Evolutionary conservation across 2,797 vertebrate genomes (phyloP).

Genomic region (Sarcoramphus papa): DNA sequence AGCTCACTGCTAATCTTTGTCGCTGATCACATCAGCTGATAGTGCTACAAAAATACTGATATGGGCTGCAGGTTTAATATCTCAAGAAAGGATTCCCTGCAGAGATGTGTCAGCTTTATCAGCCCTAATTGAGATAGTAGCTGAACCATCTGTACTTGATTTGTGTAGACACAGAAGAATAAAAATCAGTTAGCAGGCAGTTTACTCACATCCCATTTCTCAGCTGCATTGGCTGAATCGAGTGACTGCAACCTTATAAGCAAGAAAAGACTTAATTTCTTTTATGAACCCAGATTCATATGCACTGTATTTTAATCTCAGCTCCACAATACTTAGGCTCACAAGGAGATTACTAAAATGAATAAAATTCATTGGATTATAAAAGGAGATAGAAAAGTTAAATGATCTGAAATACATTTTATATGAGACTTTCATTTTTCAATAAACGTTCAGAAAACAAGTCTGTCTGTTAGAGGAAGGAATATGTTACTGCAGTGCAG

Average conservation of each 20-base stretch:
- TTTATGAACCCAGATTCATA: conserved; percentile 59
- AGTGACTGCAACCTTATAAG: conserved; percentile 3
- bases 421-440: conserved; percentile 59
- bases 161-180: conserved; percentile 38
- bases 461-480: conserved; percentile 19
- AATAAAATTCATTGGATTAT: conserved; percentile 68
- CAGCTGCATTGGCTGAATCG: conserved; percentile 4
- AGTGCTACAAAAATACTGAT: conserved; percentile 24
- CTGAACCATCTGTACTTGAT: conserved; percentile 36
- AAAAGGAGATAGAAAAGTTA: conserved; percentile 67
- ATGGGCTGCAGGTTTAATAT: conserved; percentile 24
- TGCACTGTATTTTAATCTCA: conserved; percentile 61
- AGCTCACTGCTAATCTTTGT: conserved; percentile 28
- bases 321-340: conserved; percentile 17
- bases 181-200: conserved; percentile 18
- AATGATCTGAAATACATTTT: conserved; percentile 68
- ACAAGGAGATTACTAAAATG: conserved; percentile 47
- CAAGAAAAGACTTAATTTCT: conserved; percentile 34
- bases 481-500: conserved; percentile 53
- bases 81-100: conserved; percentile 27
- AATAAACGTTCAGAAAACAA: conserved; percentile 67
- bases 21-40: background rate
- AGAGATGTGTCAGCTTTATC: conserved; percentile 25
- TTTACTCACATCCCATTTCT: background rate
- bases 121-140: conserved; percentile 54